Percentiles rank a stretch among this genome's conserved stretches.
These are phyloP conservation scores for Coleophora flavipennella DNA, from an alignment of 2,888 invertebrate genomes.

Conservation along the genomic window DNA sequence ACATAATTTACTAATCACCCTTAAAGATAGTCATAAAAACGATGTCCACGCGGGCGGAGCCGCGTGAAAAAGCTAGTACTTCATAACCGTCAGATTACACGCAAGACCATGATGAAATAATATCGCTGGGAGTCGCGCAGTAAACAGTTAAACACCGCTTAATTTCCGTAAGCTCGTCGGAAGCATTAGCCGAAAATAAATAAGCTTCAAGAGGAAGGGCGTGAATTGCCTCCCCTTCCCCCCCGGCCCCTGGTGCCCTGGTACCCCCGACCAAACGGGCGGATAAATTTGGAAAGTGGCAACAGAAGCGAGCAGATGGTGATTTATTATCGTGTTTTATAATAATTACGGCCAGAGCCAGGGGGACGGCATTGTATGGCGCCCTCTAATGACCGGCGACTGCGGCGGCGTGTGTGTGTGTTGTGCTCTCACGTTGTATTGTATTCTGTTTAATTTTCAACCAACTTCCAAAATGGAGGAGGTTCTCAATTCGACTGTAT, in stretches of 20 bases:
- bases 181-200: conserved; percentile 59
- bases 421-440: conserved; percentile 31
- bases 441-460: conserved; percentile 35
- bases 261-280: conserved; percentile 18
- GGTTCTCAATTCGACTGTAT: too few relatives aligned
- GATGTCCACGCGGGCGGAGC: too few relatives aligned
- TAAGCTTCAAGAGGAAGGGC: conserved; percentile 45
- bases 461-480: too few relatives aligned
- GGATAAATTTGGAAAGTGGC: conserved; percentile 43
- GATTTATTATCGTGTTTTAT: conserved; percentile 67
- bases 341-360: conserved; percentile 53
- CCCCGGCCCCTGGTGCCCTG: conserved; percentile 10
- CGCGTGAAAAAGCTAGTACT: too few relatives aligned
- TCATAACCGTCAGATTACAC: conserved; percentile 22
- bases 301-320: conserved; percentile 63
- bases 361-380: conserved; percentile 40
- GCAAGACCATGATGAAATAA: conserved; percentile 31
- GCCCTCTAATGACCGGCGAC: conserved; percentile 32
- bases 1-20: too few relatives aligned
- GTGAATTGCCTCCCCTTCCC: conserved; percentile 36
- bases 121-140: conserved; percentile 32
- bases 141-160: conserved; percentile 51
- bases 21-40: too few relatives aligned
- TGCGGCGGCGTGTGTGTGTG: conserved; percentile 1
- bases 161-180: conserved; percentile 54